These are phyloP conservation scores for Polypedilum pembai DNA, from an alignment of 1,140 invertebrate genomes.

Conservation along the genomic window DNA sequence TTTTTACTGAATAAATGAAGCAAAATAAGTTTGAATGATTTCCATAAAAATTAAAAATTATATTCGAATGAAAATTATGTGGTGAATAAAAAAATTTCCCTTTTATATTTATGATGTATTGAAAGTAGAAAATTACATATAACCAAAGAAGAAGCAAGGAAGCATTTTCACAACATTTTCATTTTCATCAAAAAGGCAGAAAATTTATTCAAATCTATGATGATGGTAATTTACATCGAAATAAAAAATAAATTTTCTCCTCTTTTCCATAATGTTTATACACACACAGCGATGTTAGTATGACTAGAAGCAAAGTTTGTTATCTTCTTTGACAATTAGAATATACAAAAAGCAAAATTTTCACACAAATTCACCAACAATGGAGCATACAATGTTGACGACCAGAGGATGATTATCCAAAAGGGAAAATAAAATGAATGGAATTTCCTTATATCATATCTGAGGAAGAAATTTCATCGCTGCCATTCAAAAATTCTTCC, in stretches of 20 bases:
- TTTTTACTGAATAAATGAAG: too few relatives aligned
- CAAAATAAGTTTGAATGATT: too few relatives aligned
- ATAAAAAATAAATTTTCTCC: constrained; percentile 25
- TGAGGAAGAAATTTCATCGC: background rate
- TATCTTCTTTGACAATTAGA: constrained; percentile 20
- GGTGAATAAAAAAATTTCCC: too few relatives aligned
- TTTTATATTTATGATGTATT: too few relatives aligned
- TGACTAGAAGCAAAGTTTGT: background rate
- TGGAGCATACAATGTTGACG: background rate
- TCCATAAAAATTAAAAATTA: too few relatives aligned
- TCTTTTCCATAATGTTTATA: background rate
- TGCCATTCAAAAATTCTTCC: too few relatives aligned
- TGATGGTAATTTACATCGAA: constrained; percentile 26
- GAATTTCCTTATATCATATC: background rate
- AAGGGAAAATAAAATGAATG: background rate
- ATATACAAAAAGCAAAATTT: constrained; percentile 15
- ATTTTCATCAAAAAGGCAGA: background rate
- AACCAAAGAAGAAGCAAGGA: too few relatives aligned
- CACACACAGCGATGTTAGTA: background rate
- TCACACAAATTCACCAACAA: background rate
- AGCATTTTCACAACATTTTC: background rate
- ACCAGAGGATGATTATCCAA: background rate
- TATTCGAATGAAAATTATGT: too few relatives aligned
- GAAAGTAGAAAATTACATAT: too few relatives aligned
- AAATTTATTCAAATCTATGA: constrained; percentile 29